Evolutionary conservation across 2,888 invertebrate species (phyloP).

Genomic region (Podotricha telesiphe): DNA sequence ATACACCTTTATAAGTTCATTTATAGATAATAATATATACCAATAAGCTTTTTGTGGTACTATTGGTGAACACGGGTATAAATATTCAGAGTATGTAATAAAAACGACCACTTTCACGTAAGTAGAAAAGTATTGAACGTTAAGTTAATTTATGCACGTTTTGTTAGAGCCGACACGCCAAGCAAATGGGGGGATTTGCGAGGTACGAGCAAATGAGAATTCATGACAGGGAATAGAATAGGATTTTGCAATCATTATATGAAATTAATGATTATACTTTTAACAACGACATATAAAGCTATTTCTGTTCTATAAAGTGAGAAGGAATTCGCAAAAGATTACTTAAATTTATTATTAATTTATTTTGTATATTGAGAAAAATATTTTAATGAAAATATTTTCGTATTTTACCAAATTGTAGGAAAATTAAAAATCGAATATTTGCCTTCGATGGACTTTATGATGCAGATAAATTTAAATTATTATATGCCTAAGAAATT

Average conservation of each 20-base stretch:
- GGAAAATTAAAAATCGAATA: neutral
- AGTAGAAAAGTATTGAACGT: slow-evolving; percentile 81
- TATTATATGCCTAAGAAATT: neutral
- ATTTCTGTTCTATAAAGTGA: no score
- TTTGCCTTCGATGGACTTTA: neutral
- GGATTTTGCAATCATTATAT: slow-evolving; percentile 32
- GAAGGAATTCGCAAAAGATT: no score
- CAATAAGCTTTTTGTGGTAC: slow-evolving; percentile 19
- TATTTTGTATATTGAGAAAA: no score
- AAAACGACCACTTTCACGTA: slow-evolving; percentile 76
- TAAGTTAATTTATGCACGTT: slow-evolving; percentile 81
- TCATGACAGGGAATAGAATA: slow-evolving; percentile 49
- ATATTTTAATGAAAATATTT: neutral
- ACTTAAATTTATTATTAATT: no score
- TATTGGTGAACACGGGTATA: slow-evolving; percentile 67
- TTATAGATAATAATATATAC: slow-evolving; percentile 13
- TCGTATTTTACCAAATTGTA: neutral
- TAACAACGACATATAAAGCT: neutral
- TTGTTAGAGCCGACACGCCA: slow-evolving; percentile 68
- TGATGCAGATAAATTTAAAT: neutral
- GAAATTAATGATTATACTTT: slow-evolving; percentile 7
- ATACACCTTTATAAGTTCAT: neutral
- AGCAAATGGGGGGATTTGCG: slow-evolving; percentile 67
- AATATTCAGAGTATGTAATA: slow-evolving; percentile 75
- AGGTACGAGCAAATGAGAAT: slow-evolving; percentile 64